Percentiles rank a stretch among this genome's conserved stretches.
phyloP scores from a whole-genome alignment of 2,113 vertebrate species.

The Gallinago jamesoni region DNA sequence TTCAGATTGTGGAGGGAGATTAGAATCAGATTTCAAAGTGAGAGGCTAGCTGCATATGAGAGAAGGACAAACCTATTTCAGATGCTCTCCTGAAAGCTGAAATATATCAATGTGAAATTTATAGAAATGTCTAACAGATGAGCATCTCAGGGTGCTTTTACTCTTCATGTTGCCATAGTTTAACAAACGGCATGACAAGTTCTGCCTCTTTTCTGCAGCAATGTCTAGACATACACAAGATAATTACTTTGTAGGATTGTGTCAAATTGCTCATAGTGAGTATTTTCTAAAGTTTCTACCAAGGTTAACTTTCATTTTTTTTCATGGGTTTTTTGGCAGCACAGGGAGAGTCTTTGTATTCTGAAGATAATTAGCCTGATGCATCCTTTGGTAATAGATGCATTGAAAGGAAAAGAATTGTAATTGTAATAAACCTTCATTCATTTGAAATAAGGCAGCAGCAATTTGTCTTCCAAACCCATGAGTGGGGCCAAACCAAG shows the following conservation, averaged over 20 bases:
- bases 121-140: background rate
- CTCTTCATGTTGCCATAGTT: background rate
- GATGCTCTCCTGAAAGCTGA: background rate
- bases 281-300: background rate
- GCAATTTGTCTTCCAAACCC: background rate
- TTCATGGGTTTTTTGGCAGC: background rate
- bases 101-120: background rate
- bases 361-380: background rate
- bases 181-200: background rate
- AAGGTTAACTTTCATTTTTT: background rate
- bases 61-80: constrained; percentile 16
- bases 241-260: background rate
- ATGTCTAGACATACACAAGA: background rate
- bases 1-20: constrained; percentile 9
- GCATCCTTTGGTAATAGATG: background rate
- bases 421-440: background rate
- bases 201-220: background rate
- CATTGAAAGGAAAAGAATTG: background rate
- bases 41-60: constrained; percentile 37
- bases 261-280: background rate
- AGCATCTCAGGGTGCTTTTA: background rate
- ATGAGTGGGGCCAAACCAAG: background rate
- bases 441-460: background rate
- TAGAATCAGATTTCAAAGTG: constrained; percentile 21
- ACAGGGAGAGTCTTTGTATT: background rate